These are phyloP conservation scores for Phoenicopterus ruber DNA, from an alignment of 2,113 vertebrate genomes.

Conservation along the genomic window DNA sequence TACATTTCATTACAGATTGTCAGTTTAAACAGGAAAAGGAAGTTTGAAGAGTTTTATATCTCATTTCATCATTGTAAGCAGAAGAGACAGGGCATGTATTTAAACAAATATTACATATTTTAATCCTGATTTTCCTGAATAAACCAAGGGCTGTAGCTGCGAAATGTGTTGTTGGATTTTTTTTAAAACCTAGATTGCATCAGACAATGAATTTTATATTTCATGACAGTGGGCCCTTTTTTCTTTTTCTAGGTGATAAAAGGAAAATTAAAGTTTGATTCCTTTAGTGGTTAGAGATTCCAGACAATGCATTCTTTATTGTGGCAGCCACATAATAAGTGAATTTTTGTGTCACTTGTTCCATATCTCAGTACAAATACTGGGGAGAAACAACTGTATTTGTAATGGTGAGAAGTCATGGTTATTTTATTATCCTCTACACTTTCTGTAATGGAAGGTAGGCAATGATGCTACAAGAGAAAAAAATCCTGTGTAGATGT, in stretches of 20 bases:
- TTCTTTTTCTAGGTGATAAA: not conserved
- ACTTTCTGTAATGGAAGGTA: not conserved
- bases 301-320: not conserved
- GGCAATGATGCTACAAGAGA: not conserved
- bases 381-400: not conserved
- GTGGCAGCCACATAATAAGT: not conserved
- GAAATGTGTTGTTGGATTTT: not conserved
- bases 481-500: not conserved
- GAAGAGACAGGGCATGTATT: not conserved
- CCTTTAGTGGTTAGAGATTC: not conserved
- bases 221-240: not conserved
- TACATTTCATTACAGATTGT: not conserved
- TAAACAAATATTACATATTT: not conserved
- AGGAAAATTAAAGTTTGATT: slow-evolving; percentile 33
- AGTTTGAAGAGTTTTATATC: not conserved
- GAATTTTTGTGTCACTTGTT: not conserved
- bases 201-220: slow-evolving; percentile 21
- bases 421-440: not conserved
- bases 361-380: not conserved
- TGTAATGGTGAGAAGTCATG: not conserved
- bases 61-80: not conserved
- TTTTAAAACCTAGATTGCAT: not conserved
- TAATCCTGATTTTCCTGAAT: not conserved
- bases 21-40: not conserved
- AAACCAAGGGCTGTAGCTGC: not conserved